Conservation (phyloP, 37 sponge, comb jelly and placozoan species). For the Geodia barretti region DNA sequence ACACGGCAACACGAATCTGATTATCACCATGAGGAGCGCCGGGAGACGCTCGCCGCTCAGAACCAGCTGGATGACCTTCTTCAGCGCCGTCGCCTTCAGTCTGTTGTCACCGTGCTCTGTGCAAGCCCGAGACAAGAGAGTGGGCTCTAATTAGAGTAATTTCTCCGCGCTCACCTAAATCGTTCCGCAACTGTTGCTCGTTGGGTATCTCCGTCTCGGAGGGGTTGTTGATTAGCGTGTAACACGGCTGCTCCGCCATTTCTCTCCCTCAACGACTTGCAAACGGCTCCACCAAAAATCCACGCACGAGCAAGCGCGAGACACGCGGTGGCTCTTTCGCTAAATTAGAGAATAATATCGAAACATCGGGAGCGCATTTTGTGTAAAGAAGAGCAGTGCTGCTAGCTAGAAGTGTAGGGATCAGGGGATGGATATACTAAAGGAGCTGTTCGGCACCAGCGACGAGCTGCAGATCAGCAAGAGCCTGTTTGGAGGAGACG, state of each 20-base stretch:
- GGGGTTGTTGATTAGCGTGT: slow-evolving; percentile 84
- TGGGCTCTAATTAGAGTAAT: too few species aligned
- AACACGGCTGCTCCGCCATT: slow-evolving; percentile 86
- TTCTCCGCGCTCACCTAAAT: slow-evolving; percentile 75
- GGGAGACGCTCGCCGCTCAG: slow-evolving; percentile 95
- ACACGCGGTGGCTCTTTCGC: neutral
- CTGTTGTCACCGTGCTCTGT: slow-evolving; percentile 77
- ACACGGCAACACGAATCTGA: slow-evolving; percentile 89
- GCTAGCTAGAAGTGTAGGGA: neutral
- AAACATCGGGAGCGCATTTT: neutral
- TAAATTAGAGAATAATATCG: neutral
- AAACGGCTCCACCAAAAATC: too few species aligned
- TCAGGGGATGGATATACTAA: slow-evolving; percentile 31
- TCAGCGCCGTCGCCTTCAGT: slow-evolving; percentile 80
- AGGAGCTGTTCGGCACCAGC: slow-evolving; percentile 26
- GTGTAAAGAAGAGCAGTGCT: neutral
- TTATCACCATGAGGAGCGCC: slow-evolving; percentile 94
- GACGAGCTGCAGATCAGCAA: slow-evolving; percentile 28
- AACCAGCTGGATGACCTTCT: slow-evolving; percentile 93
- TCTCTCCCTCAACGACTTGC: neutral
- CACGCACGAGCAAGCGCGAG: too few species aligned
- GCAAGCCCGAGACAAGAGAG: neutral
- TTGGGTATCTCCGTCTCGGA: slow-evolving; percentile 74
- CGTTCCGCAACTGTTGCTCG: slow-evolving; percentile 88
- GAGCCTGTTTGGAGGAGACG: slow-evolving; percentile 11